Evolutionary conservation across 2,888 invertebrate species (phyloP).

Genomic region (Nowickia ferox): DNA sequence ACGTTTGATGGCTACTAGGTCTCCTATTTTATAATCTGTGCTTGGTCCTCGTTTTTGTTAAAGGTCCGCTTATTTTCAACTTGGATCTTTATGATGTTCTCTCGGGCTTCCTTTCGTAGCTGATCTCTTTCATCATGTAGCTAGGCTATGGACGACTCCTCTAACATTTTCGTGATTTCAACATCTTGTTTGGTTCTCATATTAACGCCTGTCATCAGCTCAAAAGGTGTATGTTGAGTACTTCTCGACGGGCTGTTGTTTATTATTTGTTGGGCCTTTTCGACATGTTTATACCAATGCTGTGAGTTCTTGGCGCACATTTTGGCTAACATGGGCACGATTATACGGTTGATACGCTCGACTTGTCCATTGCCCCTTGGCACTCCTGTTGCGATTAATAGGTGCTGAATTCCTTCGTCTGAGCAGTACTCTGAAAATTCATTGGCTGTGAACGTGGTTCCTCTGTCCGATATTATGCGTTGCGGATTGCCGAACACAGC

Average conservation of each 20-base stretch:
- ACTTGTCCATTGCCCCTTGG: neutral
- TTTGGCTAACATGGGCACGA: neutral
- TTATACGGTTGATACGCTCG: neutral
- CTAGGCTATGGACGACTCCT: neutral
- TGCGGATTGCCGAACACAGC: neutral
- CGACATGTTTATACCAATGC: conserved; percentile 44
- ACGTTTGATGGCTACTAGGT: conserved; percentile 70
- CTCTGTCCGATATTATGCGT: neutral
- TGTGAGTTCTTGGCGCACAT: neutral
- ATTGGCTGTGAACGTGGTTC: neutral
- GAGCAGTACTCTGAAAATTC: neutral
- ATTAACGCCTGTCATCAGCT: neutral
- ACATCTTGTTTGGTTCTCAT: neutral
- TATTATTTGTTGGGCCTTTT: neutral
- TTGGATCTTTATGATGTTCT: conserved; percentile 44
- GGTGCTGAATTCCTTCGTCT: neutral
- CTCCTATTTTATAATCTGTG: conserved; percentile 39
- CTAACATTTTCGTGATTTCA: neutral
- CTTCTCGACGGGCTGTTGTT: conserved; percentile 71
- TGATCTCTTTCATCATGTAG: neutral
- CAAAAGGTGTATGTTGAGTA: conserved; percentile 70
- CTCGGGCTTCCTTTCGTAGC: neutral
- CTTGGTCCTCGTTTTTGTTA: conserved; percentile 32
- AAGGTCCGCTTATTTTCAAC: conserved; percentile 57
- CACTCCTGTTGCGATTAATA: neutral